These are phyloP conservation scores for Ctenodactylus gundi DNA, from an alignment of 2,113 vertebrate species.

Conservation along the genomic window DNA sequence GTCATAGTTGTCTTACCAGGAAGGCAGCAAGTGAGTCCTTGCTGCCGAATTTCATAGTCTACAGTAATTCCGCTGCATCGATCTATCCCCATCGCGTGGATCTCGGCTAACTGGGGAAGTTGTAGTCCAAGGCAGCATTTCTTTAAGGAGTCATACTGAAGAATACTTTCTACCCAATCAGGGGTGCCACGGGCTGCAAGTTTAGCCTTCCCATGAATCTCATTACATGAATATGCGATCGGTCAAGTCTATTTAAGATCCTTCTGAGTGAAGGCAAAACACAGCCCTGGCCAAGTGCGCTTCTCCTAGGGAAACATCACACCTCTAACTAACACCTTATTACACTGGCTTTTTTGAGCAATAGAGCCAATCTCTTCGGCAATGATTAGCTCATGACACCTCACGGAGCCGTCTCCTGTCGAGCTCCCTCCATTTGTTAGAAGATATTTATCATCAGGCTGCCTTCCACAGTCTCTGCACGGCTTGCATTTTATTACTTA, in stretches of 20 bases:
- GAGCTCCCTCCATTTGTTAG: slow-evolving; percentile 10
- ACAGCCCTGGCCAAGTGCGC: neutral
- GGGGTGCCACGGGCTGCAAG: neutral
- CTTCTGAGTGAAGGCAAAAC: neutral
- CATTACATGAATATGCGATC: neutral
- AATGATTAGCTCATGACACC: neutral
- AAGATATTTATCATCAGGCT: slow-evolving; percentile 46
- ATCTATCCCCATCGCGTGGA: neutral
- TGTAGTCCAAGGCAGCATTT: neutral
- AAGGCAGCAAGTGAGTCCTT: neutral
- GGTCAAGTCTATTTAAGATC: neutral
- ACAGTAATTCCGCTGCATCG: neutral
- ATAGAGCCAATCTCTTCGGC: neutral
- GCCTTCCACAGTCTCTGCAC: neutral
- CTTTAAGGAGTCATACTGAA: neutral
- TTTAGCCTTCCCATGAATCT: neutral
- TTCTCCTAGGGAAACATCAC: neutral
- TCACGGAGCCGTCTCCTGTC: neutral
- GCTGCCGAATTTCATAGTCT: neutral
- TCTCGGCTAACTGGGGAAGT: neutral
- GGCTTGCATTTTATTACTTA: slow-evolving; percentile 28
- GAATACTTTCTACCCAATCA: neutral
- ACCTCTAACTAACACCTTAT: neutral
- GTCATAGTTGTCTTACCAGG: neutral
- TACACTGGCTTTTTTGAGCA: neutral